Percentiles rank a stretch among this genome's conserved stretches.
phyloP scores from a whole-genome alignment of 2,888 invertebrate genomes.

The Sycophila texana region DNA sequence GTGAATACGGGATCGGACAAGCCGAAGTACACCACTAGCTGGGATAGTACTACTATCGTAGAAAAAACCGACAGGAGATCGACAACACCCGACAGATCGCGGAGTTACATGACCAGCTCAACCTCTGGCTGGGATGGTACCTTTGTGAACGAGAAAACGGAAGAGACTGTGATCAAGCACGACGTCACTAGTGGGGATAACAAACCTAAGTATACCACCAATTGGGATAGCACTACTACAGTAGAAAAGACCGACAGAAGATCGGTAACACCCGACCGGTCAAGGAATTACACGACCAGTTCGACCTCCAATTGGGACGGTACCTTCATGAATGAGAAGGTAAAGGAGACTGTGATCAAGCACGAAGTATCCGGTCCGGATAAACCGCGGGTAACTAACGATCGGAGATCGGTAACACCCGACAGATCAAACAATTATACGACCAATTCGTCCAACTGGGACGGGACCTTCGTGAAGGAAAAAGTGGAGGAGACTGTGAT shows the following conservation, averaged over 20 bases:
- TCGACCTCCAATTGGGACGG: conserved; percentile 15
- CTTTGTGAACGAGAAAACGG: conserved; percentile 61
- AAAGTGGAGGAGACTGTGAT: not conserved
- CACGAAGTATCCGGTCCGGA: not conserved
- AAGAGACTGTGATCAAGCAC: not conserved
- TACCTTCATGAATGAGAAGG: not conserved
- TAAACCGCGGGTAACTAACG: not conserved
- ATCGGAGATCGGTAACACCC: not conserved
- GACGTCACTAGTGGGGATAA: conserved; percentile 21
- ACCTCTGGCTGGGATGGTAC: conserved; percentile 69
- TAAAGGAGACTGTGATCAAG: not conserved
- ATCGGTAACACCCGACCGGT: not conserved
- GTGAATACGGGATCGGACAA: too few species aligned
- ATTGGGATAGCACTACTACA: not conserved
- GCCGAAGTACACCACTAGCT: conserved; percentile 62
- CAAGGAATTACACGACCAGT: not conserved
- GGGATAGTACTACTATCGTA: conserved; percentile 78
- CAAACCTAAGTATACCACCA: not conserved
- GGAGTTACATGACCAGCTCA: conserved; percentile 5
- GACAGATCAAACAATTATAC: conserved; percentile 9
- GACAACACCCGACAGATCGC: conserved; percentile 10
- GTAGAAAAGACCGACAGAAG: not conserved
- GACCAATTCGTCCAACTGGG: conserved; percentile 25
- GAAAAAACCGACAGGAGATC: conserved; percentile 26
- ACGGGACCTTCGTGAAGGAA: conserved; percentile 17